Base-by-base conservation (phyloP, 2,797 vertebrate species). In the Rachycentron canadum region DNA sequence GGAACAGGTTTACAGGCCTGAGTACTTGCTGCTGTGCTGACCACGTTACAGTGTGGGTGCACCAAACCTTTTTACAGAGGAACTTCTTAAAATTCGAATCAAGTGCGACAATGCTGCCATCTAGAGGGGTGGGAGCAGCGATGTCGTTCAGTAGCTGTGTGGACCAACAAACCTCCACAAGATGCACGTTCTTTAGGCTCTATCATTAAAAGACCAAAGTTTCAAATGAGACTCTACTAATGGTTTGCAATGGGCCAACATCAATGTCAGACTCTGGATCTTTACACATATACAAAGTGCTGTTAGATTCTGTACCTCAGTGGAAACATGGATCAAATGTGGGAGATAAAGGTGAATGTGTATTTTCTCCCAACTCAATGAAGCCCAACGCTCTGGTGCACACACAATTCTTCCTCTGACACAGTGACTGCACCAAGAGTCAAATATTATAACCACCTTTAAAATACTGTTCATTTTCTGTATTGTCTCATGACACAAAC, bases 101-200 rank as follows among this genome's bases (percentile, higher is more conserved):
- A 17, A 1, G 8, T 52, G 4, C 16, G 14, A 26, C 69, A 76
- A 78, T 56, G 38, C 63, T 74, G 71, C 13, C 87, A 88, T 9
- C 88, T 83, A 28, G 67, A 56, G 81, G 83, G n/a, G 7, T 23
- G 69, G 8, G 1, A 47, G 56, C 53, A 32, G n/a, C 7, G 50
- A 47, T 40, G 1, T 7, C 40, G 21, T 43, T 0, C 23, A n/a
- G 58, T 19, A 2, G 34, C 19, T 26, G 43, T 2, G 19, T 11
- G 45, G 34, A 52, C n/a, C 8, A 28, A 16, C 23, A 57, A 57
- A 1, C 19, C 21, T 55, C 36, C 5, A 32, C 9, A 4, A 25
- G 41, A 16, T 43, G 14, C 16, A 50, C 4, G 1, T 49, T 3
- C 21, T 26, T 17, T 1, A 17, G 7, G 28, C 5, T 19, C 13